Base-by-base conservation (phyloP, 2,888 invertebrate species). In the Hydriomena furcata region DNA sequence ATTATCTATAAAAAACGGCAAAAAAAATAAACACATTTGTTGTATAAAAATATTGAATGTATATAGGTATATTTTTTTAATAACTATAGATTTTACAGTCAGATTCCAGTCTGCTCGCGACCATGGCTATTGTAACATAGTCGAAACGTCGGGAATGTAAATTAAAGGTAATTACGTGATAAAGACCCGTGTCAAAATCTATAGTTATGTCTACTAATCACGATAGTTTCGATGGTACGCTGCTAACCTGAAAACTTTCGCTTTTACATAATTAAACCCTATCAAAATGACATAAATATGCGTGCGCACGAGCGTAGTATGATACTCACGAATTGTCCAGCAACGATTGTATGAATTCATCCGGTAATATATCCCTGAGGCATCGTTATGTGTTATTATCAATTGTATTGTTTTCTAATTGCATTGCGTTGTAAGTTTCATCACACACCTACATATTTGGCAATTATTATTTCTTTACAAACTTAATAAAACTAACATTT, bases 261-360 rank as follows among this genome's bases (percentile, higher is more conserved):
- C 53, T 48, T 21, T 60, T 54, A 48, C 50, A 34, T 52, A 47
- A 55, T 52, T 34, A 41, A 47, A 47, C 32, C 60, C 47, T 43
- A 65, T 65, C 64, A 65, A 64, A 66, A 63, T 57, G 50, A 49
- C 49, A 66, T 81, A 79, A 17, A 81, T 76, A n/a, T 72, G 73
- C 68, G 75, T 73, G 73, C 79, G 79, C 84, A 84, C 84, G 84
- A 86, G 69, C 79, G 82, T 70, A 73, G 73, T 72, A 70, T 71
- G 71, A 74, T 68, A 75, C 73, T 79, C 84, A 84, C 83, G 84
- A 83, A 65, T 74, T 69, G 71, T 66, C 76, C 75, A 63, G 68
- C 65, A 73, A 73, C 73, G 66, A 69, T 68, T 55, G 58, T 56
- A 67, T 63, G 71, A 76, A 74, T 76, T 79, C 76, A 66, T 68